Evolutionary conservation across 2,888 invertebrate species (phyloP).

Genomic region (Alloplasta piceator): DNA sequence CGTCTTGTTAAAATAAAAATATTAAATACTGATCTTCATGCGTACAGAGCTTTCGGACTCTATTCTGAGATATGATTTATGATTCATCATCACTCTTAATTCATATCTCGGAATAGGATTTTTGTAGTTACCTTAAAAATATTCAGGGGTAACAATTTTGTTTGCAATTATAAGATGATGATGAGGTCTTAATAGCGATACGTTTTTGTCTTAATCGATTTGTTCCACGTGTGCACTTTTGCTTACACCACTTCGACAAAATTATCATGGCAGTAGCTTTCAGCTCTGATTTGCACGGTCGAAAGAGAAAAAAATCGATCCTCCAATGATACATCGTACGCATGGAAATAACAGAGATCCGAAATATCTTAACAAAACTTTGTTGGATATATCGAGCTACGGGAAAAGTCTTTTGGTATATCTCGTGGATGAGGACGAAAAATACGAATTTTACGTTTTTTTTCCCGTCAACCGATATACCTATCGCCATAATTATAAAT

Average conservation of each 20-base stretch:
- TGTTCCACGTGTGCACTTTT: slow-evolving; percentile 46
- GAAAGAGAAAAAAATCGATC: slow-evolving; percentile 42
- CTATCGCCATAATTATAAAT: slow-evolving; percentile 59
- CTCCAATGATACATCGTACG: too few species aligned
- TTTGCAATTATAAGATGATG: slow-evolving; percentile 50
- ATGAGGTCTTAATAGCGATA: slow-evolving; percentile 44
- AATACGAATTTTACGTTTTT: neutral
- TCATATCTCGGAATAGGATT: too few species aligned
- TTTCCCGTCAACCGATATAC: neutral
- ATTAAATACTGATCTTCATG: too few species aligned
- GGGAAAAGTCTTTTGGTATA: slow-evolving; percentile 9
- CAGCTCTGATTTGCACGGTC: slow-evolving; percentile 72
- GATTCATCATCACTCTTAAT: too few species aligned
- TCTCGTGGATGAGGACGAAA: neutral
- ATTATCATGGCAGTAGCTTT: slow-evolving; percentile 75
- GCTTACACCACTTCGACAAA: slow-evolving; percentile 59
- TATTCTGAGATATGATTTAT: too few species aligned
- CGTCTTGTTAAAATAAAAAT: too few species aligned
- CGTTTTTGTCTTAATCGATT: slow-evolving; percentile 27
- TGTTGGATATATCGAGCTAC: too few species aligned
- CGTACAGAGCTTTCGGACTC: too few species aligned
- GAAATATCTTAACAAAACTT: too few species aligned
- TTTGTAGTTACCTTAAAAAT: neutral
- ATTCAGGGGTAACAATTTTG: slow-evolving; percentile 12
- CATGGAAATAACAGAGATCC: too few species aligned